phyloP scores from a whole-genome alignment of 2,888 invertebrate species.

The Pardosa pseudoannulata region DNA sequence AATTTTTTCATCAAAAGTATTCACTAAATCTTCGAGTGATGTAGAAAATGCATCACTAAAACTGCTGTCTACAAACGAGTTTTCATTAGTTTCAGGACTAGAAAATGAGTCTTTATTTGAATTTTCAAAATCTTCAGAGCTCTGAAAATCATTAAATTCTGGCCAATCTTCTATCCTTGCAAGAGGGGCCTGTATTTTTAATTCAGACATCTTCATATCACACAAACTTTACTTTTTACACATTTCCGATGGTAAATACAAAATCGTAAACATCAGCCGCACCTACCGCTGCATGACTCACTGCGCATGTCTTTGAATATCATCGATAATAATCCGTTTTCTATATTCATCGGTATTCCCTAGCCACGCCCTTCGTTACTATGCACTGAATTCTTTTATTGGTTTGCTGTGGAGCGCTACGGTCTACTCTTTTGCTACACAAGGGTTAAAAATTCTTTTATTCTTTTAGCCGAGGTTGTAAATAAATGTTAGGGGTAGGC shows the following conservation, averaged over 20 bases:
- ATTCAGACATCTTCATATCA: slow-evolving; percentile 80
- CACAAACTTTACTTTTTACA: background rate
- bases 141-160: slow-evolving; percentile 80
- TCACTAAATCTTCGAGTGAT: slow-evolving; percentile 97
- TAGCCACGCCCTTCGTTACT: too few species aligned
- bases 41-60: slow-evolving; percentile 94
- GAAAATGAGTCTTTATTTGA: slow-evolving; percentile 74
- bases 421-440: too few species aligned
- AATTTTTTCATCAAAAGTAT: slow-evolving; percentile 99
- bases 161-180: slow-evolving; percentile 90
- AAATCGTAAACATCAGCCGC: background rate
- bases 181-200: slow-evolving; percentile 98
- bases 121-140: slow-evolving; percentile 77
- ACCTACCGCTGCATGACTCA: background rate
- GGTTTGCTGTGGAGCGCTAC: too few species aligned
- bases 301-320: background rate
- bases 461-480: too few species aligned
- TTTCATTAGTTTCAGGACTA: slow-evolving; percentile 75
- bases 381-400: too few species aligned
- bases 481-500: too few species aligned
- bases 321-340: background rate
- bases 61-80: slow-evolving; percentile 81
- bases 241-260: background rate
- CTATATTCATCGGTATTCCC: too few species aligned
- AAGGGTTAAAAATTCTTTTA: too few species aligned